Evolutionary conservation across 2,888 invertebrate genomes (phyloP).

Genomic region (Coelinius sp.): DNA sequence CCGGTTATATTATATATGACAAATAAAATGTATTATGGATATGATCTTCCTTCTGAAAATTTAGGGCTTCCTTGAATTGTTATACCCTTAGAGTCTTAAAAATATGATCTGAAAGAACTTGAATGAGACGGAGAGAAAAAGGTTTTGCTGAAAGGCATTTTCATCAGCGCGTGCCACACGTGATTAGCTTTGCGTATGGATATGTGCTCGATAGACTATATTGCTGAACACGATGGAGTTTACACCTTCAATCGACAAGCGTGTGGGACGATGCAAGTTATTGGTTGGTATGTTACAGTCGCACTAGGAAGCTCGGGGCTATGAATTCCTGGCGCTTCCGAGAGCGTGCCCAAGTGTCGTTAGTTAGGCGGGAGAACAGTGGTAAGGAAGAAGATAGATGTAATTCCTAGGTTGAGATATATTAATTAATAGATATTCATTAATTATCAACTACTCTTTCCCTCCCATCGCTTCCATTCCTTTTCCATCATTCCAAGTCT

Average conservation of each 20-base stretch:
- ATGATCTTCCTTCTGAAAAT: neutral
- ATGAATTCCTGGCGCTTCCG: conserved; percentile 25
- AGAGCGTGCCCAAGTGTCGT: conserved; percentile 1
- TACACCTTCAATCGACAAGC: conserved; percentile 25
- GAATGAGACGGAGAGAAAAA: neutral
- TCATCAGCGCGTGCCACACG: conserved; percentile 34
- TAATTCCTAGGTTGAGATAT: neutral
- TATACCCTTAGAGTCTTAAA: too few relatives aligned
- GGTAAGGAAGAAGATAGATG: conserved; percentile 20
- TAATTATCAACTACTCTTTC: neutral
- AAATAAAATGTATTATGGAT: neutral
- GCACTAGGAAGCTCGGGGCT: conserved; percentile 26
- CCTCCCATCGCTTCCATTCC: neutral
- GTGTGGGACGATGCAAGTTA: conserved; percentile 22
- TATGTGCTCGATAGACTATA: neutral
- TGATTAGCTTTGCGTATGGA: conserved; percentile 13
- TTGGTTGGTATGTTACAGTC: conserved; percentile 14
- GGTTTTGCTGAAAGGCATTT: neutral
- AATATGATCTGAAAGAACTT: neutral
- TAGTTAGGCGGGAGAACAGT: conserved; percentile 14
- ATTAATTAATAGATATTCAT: conserved; percentile 15
- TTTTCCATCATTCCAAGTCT: neutral
- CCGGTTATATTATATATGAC: neutral
- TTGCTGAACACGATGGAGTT: conserved; percentile 22
- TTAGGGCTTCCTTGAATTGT: neutral